Percentiles rank a stretch among this genome's conserved stretches.
Conservation (phyloP, 2,888 invertebrate genomes). For the Keiferia lycopersicella region DNA sequence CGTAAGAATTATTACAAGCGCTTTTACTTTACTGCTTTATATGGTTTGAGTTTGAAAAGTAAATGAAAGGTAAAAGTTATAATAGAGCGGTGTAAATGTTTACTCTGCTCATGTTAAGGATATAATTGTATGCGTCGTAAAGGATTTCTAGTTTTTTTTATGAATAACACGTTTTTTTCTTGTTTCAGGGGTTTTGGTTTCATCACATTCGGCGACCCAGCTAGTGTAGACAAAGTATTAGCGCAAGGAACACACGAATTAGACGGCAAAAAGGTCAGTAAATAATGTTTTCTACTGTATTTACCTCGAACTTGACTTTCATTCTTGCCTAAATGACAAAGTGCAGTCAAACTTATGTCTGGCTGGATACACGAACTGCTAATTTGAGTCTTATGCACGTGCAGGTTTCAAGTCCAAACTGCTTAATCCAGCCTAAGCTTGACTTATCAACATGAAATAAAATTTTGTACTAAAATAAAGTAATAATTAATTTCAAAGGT, state of each 20-base stretch:
- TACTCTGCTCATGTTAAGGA: background rate
- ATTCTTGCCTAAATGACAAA: too few species aligned
- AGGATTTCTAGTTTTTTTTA: background rate
- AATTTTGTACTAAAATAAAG: too few species aligned
- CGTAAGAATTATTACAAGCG: slow-evolving; percentile 18
- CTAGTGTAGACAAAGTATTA: slow-evolving; percentile 99
- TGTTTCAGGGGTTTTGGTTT: slow-evolving; percentile 98
- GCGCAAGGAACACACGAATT: slow-evolving; percentile 99
- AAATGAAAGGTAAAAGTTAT: slow-evolving; percentile 8
- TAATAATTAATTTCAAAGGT: too few species aligned
- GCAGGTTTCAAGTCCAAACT: too few species aligned
- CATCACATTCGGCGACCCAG: slow-evolving; percentile 99
- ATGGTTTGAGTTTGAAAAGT: slow-evolving; percentile 18
- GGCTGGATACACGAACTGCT: too few species aligned
- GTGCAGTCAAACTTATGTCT: too few species aligned
- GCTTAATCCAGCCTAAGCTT: too few species aligned
- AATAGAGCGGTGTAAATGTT: background rate
- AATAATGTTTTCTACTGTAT: background rate
- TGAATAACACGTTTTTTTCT: slow-evolving; percentile 32
- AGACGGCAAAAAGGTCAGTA: slow-evolving; percentile 98
- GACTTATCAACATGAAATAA: too few species aligned
- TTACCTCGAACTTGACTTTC: too few species aligned
- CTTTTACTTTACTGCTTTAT: slow-evolving; percentile 15
- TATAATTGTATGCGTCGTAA: background rate
- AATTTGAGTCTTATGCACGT: too few species aligned